phyloP scores from a whole-genome alignment of 2,888 invertebrate genomes.

The Lepidocyrtinus sp. region DNA sequence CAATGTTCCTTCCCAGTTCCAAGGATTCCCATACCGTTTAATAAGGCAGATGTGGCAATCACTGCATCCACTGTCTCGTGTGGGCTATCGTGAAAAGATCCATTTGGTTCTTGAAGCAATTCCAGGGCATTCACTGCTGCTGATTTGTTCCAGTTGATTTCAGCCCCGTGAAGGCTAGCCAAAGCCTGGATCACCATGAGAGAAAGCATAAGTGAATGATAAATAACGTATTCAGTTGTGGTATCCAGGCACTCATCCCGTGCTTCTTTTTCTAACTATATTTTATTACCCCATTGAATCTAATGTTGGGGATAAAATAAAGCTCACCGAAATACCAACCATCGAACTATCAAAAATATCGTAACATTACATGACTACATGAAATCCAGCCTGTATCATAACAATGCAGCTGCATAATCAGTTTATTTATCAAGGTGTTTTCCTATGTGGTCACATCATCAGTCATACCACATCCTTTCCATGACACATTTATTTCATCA shows the following conservation, averaged over 20 bases:
- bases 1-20: constrained; percentile 60
- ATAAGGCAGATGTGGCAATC: constrained; percentile 67
- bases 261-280: too few relatives aligned
- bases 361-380: too few relatives aligned
- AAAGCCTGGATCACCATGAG: constrained; percentile 76
- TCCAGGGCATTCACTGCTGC: constrained; percentile 84
- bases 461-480: not conserved
- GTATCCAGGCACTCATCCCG: too few relatives aligned
- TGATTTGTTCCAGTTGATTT: constrained; percentile 81
- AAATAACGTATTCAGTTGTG: not conserved
- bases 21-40: constrained; percentile 67
- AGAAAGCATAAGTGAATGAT: not conserved
- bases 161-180: constrained; percentile 78
- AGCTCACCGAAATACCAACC: too few relatives aligned
- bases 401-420: not conserved
- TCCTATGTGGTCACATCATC: not conserved
- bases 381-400: too few relatives aligned
- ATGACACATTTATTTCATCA: not conserved
- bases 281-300: too few relatives aligned
- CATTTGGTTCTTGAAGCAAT: constrained; percentile 82
- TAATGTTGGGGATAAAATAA: too few relatives aligned
- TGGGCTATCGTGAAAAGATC: constrained; percentile 79
- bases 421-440: not conserved
- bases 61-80: constrained; percentile 67
- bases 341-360: too few relatives aligned